These are phyloP conservation scores for Dromiciops gliroides DNA, from an alignment of 2,113 vertebrate genomes.

Conservation along the genomic window DNA sequence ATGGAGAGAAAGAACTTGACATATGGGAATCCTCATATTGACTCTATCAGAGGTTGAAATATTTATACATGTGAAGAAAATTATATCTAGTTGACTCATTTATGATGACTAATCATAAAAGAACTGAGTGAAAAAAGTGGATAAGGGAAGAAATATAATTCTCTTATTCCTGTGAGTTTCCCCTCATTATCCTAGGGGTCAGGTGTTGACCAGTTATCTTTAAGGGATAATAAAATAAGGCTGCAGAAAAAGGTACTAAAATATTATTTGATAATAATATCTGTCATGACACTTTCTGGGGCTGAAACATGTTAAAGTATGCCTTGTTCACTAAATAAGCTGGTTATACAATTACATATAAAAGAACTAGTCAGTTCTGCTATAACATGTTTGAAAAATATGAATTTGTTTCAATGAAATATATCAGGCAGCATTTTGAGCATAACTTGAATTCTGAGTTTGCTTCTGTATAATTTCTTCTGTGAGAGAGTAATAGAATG, in stretches of 20 bases:
- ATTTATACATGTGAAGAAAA: slow-evolving; percentile 38
- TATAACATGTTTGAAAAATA: neutral
- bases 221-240: neutral
- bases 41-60: slow-evolving; percentile 7
- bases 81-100: neutral
- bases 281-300: neutral
- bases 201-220: neutral
- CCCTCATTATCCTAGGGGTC: neutral
- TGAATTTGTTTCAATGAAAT: neutral
- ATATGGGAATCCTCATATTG: slow-evolving; percentile 18
- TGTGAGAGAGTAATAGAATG: neutral
- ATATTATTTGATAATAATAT: neutral
- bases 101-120: slow-evolving; percentile 55
- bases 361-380: neutral
- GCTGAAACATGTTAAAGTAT: neutral
- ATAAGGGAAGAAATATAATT: neutral
- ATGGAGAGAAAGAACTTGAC: neutral
- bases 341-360: neutral
- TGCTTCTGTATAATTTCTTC: neutral
- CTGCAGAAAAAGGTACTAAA: neutral
- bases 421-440: neutral
- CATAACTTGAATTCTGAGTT: neutral
- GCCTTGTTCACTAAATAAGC: neutral
- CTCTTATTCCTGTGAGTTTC: neutral
- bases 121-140: neutral